These are phyloP conservation scores for Baccha elongata DNA, from an alignment of 2,888 invertebrate species.

Conservation along the genomic window DNA sequence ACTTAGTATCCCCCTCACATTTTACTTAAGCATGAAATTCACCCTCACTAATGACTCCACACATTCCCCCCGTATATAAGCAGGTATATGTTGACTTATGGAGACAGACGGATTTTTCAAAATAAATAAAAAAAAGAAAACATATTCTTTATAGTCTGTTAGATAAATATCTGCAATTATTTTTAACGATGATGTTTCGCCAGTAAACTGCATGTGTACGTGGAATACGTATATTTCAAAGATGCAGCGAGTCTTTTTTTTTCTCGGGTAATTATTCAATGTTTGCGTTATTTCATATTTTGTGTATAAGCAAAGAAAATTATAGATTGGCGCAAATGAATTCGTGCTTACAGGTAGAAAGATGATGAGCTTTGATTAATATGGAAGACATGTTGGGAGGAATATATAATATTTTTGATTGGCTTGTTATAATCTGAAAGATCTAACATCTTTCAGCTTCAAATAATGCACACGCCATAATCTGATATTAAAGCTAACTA, in stretches of 20 bases:
- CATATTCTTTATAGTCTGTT: slow-evolving; percentile 41
- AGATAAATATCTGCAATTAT: slow-evolving; percentile 70
- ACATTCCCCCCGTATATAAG: background rate
- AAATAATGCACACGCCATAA: slow-evolving; percentile 19
- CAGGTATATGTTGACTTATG: slow-evolving; percentile 12
- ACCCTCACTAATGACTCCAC: background rate
- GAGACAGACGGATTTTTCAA: slow-evolving; percentile 9
- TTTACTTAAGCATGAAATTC: slow-evolving; percentile 28
- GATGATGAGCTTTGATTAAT: slow-evolving; percentile 55
- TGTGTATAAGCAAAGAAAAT: slow-evolving; percentile 45
- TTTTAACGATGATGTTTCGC: slow-evolving; percentile 67
- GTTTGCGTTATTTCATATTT: slow-evolving; percentile 38
- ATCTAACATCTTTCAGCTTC: background rate
- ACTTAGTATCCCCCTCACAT: background rate
- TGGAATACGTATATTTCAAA: slow-evolving; percentile 41
- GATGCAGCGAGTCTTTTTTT: slow-evolving; percentile 33
- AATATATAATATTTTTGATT: slow-evolving; percentile 26
- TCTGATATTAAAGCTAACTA: slow-evolving; percentile 17
- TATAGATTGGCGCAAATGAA: slow-evolving; percentile 63
- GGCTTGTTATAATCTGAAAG: background rate
- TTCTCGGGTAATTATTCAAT: slow-evolving; percentile 57
- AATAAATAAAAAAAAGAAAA: slow-evolving; percentile 30
- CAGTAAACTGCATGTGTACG: background rate
- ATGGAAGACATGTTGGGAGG: slow-evolving; percentile 25
- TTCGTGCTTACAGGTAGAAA: slow-evolving; percentile 45